Base-by-base conservation (phyloP, 2,888 invertebrate genomes). In the Entomobrya proxima region DNA sequence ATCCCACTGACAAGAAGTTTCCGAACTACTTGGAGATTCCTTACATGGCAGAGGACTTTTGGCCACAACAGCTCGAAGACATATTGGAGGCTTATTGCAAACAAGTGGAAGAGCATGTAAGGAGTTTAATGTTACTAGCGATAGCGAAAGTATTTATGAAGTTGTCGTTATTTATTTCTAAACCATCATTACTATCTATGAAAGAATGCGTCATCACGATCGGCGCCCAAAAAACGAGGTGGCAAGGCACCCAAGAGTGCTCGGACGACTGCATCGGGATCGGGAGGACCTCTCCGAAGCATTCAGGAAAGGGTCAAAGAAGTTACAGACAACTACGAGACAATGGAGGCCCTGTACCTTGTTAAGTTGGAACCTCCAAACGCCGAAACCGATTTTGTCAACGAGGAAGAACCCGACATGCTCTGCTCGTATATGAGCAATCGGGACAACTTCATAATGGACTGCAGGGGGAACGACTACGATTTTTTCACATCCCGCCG, bases 11-110 rank as follows among this genome's bases (percentile, higher is more conserved):
- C 0, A n/a, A 55, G 9, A 80, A 55, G n/a, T n/a, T n/a, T 37
- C 52, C 69, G 9, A 24, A 4, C 1, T 72, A 80, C n/a, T 9
- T 69, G 1, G 30, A 69, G 5, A 40, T 80, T 1, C 79, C 79
- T 1, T 79, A 79, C 27, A 27, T 79, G 15, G 11, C 6, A 15
- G 79, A 52, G 6, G 79, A 79, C 30, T 79, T 79, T 21, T 78
- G 61, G 27, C n/a, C 27, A 7, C 58, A 58, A 30, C 30, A 58
- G n/a, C n/a, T n/a, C n/a, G 13, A 58, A 58, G 4, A 13, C 58
- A 58, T 15, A 58, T 13, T 5, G 30, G 58, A 30, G 58, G 11
- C 30, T 1, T n/a, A 30, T 30, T 30, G 13, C 1, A 1, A 5
- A 11, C 30, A n/a, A 44, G 7, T 50, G 27, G 50, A 27, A 47